Evolutionary conservation across 1,140 invertebrate genomes (phyloP).

Genomic region (Mercenaria mercenaria): DNA sequence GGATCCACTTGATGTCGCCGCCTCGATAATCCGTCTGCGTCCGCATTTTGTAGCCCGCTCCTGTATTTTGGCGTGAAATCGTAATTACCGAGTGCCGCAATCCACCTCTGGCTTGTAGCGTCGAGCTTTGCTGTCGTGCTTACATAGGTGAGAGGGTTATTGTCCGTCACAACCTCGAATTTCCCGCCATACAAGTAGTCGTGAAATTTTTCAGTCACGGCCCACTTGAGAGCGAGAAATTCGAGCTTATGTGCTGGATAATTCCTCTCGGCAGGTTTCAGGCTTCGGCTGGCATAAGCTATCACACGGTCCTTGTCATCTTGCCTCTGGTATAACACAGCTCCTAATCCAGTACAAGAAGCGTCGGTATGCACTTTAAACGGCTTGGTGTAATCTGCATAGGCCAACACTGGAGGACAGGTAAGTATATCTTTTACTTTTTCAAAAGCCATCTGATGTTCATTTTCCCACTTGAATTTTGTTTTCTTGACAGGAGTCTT

Average conservation of each 20-base stretch:
- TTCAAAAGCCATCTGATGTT: constrained; percentile 69
- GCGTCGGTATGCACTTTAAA: constrained; percentile 77
- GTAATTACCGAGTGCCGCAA: not conserved
- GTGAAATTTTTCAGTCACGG: constrained; percentile 40
- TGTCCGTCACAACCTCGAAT: constrained; percentile 42
- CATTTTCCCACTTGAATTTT: constrained; percentile 54
- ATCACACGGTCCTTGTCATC: constrained; percentile 9
- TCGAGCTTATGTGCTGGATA: not conserved
- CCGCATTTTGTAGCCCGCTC: too few relatives aligned
- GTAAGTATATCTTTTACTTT: constrained; percentile 47
- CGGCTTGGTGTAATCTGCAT: constrained; percentile 51
- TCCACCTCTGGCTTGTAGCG: not conserved
- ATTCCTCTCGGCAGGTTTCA: not conserved
- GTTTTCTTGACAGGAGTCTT: not conserved
- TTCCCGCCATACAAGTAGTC: constrained; percentile 55
- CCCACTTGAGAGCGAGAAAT: not conserved
- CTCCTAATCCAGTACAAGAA: constrained; percentile 70
- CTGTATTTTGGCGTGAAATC: not conserved
- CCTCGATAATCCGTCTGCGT: too few relatives aligned
- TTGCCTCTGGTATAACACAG: constrained; percentile 75
- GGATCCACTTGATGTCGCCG: too few relatives aligned
- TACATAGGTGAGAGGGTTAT: not conserved
- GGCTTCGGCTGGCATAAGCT: constrained; percentile 42
- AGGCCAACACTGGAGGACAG: constrained; percentile 65
- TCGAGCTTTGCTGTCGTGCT: not conserved